Evolutionary conservation across 2,888 invertebrate genomes (phyloP), one percentile per base, ranked within the genome.

Genomic region (Heliconius ismenius): DNA sequence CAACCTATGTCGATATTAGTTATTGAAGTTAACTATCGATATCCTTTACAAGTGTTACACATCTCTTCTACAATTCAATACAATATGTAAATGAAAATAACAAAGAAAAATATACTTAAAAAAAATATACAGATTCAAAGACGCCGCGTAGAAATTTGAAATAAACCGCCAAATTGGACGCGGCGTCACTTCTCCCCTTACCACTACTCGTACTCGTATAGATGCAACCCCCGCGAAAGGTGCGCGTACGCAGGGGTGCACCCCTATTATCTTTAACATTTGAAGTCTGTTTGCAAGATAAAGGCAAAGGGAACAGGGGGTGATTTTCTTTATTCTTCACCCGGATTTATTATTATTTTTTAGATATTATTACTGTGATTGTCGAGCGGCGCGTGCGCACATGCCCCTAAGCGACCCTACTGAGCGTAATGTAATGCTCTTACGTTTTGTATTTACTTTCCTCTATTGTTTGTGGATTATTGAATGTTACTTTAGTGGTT

Each of bases 301-400:
- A 94, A 94, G 93, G 92, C 91, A 91, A 90, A 88, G 90, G 92
- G 91, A 90, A 88, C 87, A 86, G 92, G 92, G 93, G 93, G 91
- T 92, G 92, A 92, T 91, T 93, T 93, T 93, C 93, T 93, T 94
- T 93, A 93, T 93, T 93, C 93, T 91, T 94, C 93, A 91, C 90
- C 92, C 91, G 92, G 91, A 92, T 93, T 93, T 94, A 94, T 94
- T 94, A 93, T 94, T 93, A 93, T 93, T 94, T 93, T 94, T 93
- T 93, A 92, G 92, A 91, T 93, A 94, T 93, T 93, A 94, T 94
- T 94, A 93, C 92, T 89, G 88, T 91, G 92, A 92, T 92, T 92
- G 92, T 87, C 83, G 87, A 81, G 79, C 87, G 91, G 84, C 93
- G 93, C 91, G 91, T 91, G 93, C 93, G 93, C 94, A 93, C 92